These are phyloP conservation scores for Yponomeuta sedellus DNA, from an alignment of 2,888 invertebrate genomes.

Conservation along the genomic window DNA sequence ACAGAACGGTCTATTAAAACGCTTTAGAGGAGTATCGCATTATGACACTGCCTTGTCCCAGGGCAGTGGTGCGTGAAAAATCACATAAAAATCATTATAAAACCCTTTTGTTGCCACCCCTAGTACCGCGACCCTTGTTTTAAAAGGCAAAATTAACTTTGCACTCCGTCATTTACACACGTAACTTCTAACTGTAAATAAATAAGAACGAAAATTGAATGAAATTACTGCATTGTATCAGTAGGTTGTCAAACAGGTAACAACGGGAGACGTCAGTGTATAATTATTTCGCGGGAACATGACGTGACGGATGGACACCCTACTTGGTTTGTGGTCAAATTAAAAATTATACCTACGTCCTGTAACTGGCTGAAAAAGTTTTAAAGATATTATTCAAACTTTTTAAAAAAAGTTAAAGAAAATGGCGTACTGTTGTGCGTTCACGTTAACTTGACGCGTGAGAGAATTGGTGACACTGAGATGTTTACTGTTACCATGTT, in stretches of 20 bases:
- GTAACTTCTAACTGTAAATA: background rate
- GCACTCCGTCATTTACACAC: too few relatives aligned
- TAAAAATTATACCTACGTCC: background rate
- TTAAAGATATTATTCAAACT: too few relatives aligned
- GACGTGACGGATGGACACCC: conserved; percentile 4
- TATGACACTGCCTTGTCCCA: conserved; percentile 12
- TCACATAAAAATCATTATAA: conserved; percentile 62
- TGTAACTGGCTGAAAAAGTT: too few relatives aligned
- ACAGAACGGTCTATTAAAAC: conserved; percentile 10
- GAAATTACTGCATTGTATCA: background rate
- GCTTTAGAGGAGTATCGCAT: conserved; percentile 10
- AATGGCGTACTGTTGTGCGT: too few relatives aligned
- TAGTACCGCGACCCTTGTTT: conserved; percentile 11
- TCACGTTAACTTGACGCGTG: too few relatives aligned
- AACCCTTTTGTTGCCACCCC: conserved; percentile 35
- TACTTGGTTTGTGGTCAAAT: background rate
- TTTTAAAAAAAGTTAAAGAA: too few relatives aligned
- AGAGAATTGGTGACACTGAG: too few relatives aligned
- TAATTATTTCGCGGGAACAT: conserved; percentile 10
- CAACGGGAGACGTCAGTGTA: conserved; percentile 5
- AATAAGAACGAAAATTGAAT: background rate
- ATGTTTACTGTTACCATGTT: too few relatives aligned
- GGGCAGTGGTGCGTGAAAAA: conserved; percentile 48
- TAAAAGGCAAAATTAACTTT: conserved; percentile 2
- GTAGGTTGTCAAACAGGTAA: background rate